phyloP scores from a whole-genome alignment of 2,797 vertebrate genomes.

The Megaceryle alcyon region DNA sequence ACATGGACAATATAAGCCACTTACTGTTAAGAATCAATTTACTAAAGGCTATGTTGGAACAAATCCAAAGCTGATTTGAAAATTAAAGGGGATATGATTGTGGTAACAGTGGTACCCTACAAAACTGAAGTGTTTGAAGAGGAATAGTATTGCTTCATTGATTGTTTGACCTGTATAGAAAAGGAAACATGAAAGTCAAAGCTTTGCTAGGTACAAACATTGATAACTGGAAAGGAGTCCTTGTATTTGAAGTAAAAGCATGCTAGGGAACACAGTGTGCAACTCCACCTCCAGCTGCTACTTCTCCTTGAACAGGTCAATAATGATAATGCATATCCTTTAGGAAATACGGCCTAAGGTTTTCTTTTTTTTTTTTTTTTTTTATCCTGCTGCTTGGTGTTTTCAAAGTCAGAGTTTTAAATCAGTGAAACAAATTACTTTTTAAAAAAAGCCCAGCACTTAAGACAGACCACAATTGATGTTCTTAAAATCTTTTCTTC shows the following conservation, averaged over 20 bases:
- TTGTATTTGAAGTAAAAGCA: constrained; percentile 65
- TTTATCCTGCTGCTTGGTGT: neutral
- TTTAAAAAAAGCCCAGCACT: neutral
- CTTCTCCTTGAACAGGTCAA: constrained; percentile 55
- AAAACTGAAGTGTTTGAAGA: constrained; percentile 45
- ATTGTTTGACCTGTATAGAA: constrained; percentile 68
- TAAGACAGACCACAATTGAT: neutral
- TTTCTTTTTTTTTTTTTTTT: neutral
- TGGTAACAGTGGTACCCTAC: constrained; percentile 3
- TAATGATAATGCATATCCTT: constrained; percentile 43
- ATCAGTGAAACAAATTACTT: constrained; percentile 9
- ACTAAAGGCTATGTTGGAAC: constrained; percentile 52
- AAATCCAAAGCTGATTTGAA: constrained; percentile 71
- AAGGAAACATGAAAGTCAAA: constrained; percentile 69
- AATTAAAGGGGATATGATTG: constrained; percentile 60
- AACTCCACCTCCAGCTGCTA: constrained; percentile 45
- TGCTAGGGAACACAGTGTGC: neutral
- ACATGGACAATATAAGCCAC: constrained; percentile 35
- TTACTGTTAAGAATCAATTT: constrained; percentile 71
- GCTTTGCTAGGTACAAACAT: constrained; percentile 54
- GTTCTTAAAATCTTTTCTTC: neutral
- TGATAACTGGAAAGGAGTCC: constrained; percentile 54
- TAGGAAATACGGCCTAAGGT: neutral
- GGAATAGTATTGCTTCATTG: constrained; percentile 37
- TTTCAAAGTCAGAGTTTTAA: constrained; percentile 50